Conservation (phyloP, 2,888 invertebrate species). For the Orgyia antiqua region DNA sequence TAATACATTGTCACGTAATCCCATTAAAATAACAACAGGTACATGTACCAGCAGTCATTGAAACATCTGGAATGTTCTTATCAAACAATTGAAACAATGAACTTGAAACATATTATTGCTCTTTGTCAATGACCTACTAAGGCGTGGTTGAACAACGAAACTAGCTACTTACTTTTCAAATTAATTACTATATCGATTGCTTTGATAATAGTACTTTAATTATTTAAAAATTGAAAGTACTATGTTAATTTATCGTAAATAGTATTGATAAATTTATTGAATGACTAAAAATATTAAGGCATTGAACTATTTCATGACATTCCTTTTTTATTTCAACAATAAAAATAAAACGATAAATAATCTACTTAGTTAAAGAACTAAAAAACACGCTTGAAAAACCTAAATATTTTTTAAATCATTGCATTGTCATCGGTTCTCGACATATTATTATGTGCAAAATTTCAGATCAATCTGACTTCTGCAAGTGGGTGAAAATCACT, state of each 20-base stretch:
- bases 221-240: neutral
- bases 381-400: too few relatives aligned
- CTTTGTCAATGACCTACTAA: constrained; percentile 22
- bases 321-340: too few relatives aligned
- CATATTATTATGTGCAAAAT: too few relatives aligned
- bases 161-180: constrained; percentile 7
- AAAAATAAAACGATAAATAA: too few relatives aligned
- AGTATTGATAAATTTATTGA: neutral
- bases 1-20: neutral
- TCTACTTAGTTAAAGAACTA: too few relatives aligned
- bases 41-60: neutral
- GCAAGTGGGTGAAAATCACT: too few relatives aligned
- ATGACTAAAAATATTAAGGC: too few relatives aligned
- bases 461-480: too few relatives aligned
- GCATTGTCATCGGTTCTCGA: too few relatives aligned
- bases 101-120: constrained; percentile 19
- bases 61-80: neutral
- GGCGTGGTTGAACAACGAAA: constrained; percentile 6
- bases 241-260: neutral
- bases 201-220: neutral
- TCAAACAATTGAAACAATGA: constrained; percentile 16
- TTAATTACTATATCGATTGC: constrained; percentile 9
- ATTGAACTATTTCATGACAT: too few relatives aligned
- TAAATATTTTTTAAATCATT: too few relatives aligned
- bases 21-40: neutral